These are phyloP conservation scores for Sarcoramphus papa DNA, from an alignment of 2,797 vertebrate species.

Conservation along the genomic window DNA sequence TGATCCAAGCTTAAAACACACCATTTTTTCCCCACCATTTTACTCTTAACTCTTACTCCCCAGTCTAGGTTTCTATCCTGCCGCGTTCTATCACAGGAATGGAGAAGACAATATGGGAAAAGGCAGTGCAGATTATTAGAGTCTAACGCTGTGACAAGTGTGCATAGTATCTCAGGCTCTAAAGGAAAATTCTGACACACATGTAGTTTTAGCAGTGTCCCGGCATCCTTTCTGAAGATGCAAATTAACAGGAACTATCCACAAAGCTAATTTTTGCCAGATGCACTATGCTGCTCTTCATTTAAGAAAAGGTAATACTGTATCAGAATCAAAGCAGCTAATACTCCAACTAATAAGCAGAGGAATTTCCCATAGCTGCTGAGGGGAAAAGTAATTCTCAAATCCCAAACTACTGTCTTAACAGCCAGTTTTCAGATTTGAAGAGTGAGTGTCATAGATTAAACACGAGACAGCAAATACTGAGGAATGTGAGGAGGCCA, in stretches of 20 bases:
- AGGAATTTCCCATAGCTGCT: background rate
- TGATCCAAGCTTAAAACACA: background rate
- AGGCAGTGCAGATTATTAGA: background rate
- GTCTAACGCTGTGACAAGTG: fast-evolving
- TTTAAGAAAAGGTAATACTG: background rate
- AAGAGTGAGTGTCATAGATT: background rate
- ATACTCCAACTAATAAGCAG: background rate
- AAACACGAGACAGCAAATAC: background rate
- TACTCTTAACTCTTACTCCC: background rate
- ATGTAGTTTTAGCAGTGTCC: background rate
- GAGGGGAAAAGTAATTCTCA: background rate
- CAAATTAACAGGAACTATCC: background rate
- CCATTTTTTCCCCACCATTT: background rate
- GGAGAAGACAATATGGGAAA: background rate
- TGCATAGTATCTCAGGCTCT: background rate
- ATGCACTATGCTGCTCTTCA: background rate
- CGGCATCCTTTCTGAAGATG: background rate
- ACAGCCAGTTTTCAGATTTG: background rate
- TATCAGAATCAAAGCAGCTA: background rate
- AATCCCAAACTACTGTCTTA: background rate
- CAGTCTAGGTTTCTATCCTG: background rate
- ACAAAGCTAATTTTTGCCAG: background rate
- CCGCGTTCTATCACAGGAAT: background rate
- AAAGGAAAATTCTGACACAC: background rate
- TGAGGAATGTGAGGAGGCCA: background rate